Evolutionary conservation across 2,888 invertebrate genomes (phyloP).

Genomic region (Spialia ferax): DNA sequence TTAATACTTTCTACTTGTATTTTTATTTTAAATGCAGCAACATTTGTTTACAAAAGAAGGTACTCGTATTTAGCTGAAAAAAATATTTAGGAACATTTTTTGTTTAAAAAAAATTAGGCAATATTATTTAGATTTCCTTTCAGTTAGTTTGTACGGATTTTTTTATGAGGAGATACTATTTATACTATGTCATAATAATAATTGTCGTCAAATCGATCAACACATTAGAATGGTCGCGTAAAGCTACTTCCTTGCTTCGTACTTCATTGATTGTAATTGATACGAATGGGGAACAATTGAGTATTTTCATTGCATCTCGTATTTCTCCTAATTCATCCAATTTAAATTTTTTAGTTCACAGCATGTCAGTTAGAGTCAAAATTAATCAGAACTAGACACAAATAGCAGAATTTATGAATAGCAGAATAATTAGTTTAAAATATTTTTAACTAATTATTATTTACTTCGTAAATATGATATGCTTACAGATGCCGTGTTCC

Average conservation of each 20-base stretch:
- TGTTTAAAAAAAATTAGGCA: too few relatives aligned
- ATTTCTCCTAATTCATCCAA: background rate
- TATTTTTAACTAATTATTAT: background rate
- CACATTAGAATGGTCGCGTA: background rate
- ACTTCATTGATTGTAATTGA: slow-evolving; percentile 20
- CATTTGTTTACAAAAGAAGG: too few relatives aligned
- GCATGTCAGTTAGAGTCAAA: background rate
- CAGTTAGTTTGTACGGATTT: too few relatives aligned
- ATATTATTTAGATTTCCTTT: too few relatives aligned
- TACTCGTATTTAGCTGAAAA: too few relatives aligned
- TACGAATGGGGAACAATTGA: slow-evolving; percentile 15
- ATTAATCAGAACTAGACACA: background rate
- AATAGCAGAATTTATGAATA: too few relatives aligned
- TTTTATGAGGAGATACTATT: too few relatives aligned
- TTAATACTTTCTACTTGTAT: too few relatives aligned
- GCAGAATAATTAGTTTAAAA: too few relatives aligned
- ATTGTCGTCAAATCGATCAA: background rate
- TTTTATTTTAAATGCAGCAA: too few relatives aligned
- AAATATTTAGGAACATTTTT: too few relatives aligned
- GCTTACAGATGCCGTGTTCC: slow-evolving; percentile 66
- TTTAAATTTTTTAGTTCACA: background rate
- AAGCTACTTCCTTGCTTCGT: background rate
- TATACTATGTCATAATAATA: too few relatives aligned
- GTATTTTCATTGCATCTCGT: background rate
- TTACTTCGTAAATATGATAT: background rate